phyloP scores from a whole-genome alignment of 2,888 invertebrate species.

The Danaus chrysippus region DNA sequence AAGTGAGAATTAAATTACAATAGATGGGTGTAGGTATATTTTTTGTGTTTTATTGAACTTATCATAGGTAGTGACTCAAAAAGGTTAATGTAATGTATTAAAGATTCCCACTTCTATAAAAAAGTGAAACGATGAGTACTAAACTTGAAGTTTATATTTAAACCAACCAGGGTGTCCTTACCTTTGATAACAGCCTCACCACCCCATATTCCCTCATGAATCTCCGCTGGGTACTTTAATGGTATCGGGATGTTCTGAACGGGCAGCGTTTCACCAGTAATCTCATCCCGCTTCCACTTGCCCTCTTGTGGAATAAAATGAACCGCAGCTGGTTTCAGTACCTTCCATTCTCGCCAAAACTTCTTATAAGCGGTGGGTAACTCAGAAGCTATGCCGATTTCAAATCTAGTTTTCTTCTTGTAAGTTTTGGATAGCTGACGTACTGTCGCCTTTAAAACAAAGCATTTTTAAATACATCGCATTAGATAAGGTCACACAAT shows the following conservation, averaged over 20 bases:
- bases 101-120: no score
- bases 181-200: constrained; percentile 96
- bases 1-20: no score
- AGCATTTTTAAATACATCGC: neutral
- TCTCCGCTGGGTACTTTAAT: constrained; percentile 87
- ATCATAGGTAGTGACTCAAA: no score
- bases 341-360: constrained; percentile 92
- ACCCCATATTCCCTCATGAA: constrained; percentile 95
- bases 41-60: no score
- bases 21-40: no score
- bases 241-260: constrained; percentile 89
- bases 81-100: no score
- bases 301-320: constrained; percentile 86
- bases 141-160: neutral
- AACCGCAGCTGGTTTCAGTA: constrained; percentile 80
- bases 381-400: constrained; percentile 82
- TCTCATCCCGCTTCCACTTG: constrained; percentile 84
- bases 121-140: neutral
- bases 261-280: constrained; percentile 85
- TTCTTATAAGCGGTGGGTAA: constrained; percentile 91
- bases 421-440: constrained; percentile 72
- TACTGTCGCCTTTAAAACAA: constrained; percentile 55
- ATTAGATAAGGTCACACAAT: constrained; percentile 40
- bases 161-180: constrained; percentile 26
- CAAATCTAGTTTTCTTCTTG: constrained; percentile 77